Conservation (phyloP, 1,140 invertebrate genomes). For the Trialeurodes vaporariorum region DNA sequence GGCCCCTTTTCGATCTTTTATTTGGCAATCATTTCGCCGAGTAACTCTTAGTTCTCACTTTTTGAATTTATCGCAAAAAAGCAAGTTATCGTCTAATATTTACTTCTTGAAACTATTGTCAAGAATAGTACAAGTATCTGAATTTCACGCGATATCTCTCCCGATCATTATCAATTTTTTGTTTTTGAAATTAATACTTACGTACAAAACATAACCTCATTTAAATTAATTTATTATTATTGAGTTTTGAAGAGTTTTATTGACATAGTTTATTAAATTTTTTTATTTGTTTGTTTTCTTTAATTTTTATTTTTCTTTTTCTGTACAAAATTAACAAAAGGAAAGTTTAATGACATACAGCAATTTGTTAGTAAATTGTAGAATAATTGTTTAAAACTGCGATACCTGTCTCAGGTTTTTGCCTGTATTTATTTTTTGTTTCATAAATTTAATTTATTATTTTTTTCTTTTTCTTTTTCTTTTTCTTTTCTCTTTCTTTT, state of each 20-base stretch:
- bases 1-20: too few species aligned
- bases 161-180: background rate
- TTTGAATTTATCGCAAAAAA: too few species aligned
- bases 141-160: background rate
- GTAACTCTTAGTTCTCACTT: too few species aligned
- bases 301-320: background rate
- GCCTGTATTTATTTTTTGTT: background rate
- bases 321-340: background rate
- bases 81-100: too few species aligned
- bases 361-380: background rate
- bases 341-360: background rate
- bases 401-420: background rate
- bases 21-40: too few species aligned
- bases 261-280: background rate
- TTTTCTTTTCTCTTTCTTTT: too few species aligned
- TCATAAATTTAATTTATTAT: too few species aligned
- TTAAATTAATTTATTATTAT: constrained; percentile 1
- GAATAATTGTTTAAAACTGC: background rate
- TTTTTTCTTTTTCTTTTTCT: too few species aligned
- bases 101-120: background rate
- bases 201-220: background rate
- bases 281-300: background rate
- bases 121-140: background rate
- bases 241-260: background rate
- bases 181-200: background rate